These are phyloP conservation scores for Ammodramus savannarum DNA, from an alignment of 2,113 vertebrate species.

Conservation along the genomic window DNA sequence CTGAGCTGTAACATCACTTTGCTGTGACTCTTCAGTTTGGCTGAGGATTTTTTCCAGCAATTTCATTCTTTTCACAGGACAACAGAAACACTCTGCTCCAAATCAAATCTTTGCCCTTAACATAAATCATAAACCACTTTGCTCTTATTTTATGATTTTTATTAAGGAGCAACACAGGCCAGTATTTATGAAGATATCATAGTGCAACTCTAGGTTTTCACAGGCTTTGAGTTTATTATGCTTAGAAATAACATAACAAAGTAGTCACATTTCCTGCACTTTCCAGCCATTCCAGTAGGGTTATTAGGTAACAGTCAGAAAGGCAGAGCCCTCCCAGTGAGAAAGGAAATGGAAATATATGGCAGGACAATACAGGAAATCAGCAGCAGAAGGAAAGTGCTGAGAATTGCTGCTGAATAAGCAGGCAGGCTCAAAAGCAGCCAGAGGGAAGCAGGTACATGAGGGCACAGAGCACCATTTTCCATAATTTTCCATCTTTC, in stretches of 20 bases:
- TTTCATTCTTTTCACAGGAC: not conserved
- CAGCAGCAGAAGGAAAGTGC: accelerated
- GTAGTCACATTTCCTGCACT: not conserved
- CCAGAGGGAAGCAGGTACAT: not conserved
- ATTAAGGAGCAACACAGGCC: not conserved
- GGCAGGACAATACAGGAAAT: not conserved
- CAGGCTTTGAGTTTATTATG: not conserved
- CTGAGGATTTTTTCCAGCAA: not conserved
- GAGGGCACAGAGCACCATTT: not conserved
- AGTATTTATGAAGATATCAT: not conserved
- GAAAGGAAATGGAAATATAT: not conserved
- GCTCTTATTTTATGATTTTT: not conserved
- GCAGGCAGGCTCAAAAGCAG: not conserved
- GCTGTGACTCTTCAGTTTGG: not conserved
- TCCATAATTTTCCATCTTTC: not conserved
- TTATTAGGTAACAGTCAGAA: not conserved
- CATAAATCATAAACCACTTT: not conserved
- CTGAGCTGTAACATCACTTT: not conserved
- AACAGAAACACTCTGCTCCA: not conserved
- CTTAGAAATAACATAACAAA: not conserved
- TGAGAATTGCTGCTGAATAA: not conserved
- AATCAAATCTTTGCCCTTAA: not conserved
- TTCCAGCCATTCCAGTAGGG: not conserved
- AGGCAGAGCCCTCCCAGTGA: not conserved
- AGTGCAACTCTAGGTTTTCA: not conserved